Base-by-base conservation (phyloP, 2,888 invertebrate genomes). In the Pseudococcus jackbeardsleyi region DNA sequence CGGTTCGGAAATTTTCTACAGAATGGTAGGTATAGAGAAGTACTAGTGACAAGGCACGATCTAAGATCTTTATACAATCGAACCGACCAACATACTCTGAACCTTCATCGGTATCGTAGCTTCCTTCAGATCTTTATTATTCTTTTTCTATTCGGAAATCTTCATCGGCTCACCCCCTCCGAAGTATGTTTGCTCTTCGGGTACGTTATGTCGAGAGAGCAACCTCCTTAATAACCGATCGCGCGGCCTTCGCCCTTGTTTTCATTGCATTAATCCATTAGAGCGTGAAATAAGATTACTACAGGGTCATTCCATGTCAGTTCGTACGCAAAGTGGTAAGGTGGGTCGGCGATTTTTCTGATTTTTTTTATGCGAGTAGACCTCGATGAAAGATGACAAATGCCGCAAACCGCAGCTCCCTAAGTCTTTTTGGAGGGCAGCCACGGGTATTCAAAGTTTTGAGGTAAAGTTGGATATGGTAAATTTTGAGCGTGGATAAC, bases 251-350 rank as follows among this genome's bases (percentile, higher is more conserved):
- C 79, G 79, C 82, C 82, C 79, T 82, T 82, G 79, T 54, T 88
- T 88, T 88, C 88, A 88, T 88, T 82, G 50, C 88, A 79, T 88
- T 82, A 88, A 77, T 88, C 82, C 88, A 50, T 50, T 79, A 54
- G 77, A 88, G 79, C 59, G 88, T 50, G 26, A 88, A 88, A 88
- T 88, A 79, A 82, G 88, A 88, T 88, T 88, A 82, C 84, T 82
- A 82, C n/a, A n/a, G n/a, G n/a, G n/a, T n/a, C n/a, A n/a, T n/a
- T n/a, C n/a, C n/a, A n/a, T n/a, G n/a, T n/a, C n/a, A n/a, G n/a
- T n/a, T n/a, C n/a, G n/a, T n/a, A n/a, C n/a, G n/a, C n/a, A n/a
- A n/a, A n/a, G n/a, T n/a, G n/a, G n/a, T n/a, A n/a, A n/a, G n/a
- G n/a, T n/a, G n/a, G n/a, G n/a, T n/a, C n/a, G n/a, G n/a, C n/a